Evolutionary conservation across 2,888 invertebrate genomes (phyloP).

Genomic region (Melanargia galathea): DNA sequence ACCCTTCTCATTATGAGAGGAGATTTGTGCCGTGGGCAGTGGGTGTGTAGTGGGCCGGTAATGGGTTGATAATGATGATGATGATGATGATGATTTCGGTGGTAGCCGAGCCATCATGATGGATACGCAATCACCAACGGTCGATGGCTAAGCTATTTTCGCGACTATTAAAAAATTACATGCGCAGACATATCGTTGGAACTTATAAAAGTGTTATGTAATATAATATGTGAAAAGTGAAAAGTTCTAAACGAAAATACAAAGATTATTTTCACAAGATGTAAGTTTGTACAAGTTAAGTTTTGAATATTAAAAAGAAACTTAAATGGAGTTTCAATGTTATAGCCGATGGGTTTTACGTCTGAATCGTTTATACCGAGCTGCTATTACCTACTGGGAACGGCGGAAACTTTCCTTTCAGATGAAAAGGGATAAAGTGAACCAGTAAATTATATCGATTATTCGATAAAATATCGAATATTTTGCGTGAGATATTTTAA

Average conservation of each 20-base stretch:
- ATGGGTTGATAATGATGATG: no score
- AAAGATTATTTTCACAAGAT: not conserved
- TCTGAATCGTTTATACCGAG: slow-evolving; percentile 23
- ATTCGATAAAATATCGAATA: slow-evolving; percentile 1
- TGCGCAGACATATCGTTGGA: no score
- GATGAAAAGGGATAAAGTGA: slow-evolving; percentile 21
- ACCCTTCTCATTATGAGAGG: no score
- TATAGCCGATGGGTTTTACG: slow-evolving; percentile 27
- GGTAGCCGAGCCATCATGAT: no score
- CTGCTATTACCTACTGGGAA: slow-evolving; percentile 17
- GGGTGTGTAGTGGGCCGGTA: no score
- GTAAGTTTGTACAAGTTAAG: slow-evolving; percentile 10
- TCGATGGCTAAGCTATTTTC: no score
- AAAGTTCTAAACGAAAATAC: not conserved
- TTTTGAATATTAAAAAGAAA: slow-evolving; percentile 26
- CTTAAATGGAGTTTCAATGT: slow-evolving; percentile 33
- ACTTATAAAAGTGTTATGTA: no score
- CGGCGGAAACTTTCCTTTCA: slow-evolving; percentile 18
- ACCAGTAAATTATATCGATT: slow-evolving; percentile 14
- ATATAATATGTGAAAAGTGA: no score
- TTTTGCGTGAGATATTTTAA: not conserved
- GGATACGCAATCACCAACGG: no score
- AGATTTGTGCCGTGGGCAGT: no score
- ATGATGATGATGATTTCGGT: no score
- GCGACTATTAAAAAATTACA: no score